phyloP scores from a whole-genome alignment of 2,797 vertebrate genomes.

The Triplophysa yarkandensis region DNA sequence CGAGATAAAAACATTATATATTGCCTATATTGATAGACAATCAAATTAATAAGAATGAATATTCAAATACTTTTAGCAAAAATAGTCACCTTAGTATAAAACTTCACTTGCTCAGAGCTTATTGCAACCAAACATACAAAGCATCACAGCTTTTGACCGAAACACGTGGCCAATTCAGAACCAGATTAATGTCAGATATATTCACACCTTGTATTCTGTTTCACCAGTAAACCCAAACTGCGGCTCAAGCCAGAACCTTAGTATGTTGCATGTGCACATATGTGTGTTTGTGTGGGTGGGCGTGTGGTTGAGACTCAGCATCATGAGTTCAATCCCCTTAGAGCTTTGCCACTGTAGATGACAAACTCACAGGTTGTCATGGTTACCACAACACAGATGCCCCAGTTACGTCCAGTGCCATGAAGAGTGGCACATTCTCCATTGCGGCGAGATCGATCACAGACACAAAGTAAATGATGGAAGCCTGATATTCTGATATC shows the following conservation, averaged over 20 bases:
- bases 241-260: slow-evolving; percentile 1
- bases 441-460: slow-evolving; percentile 41
- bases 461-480: slow-evolving; percentile 3
- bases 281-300: slow-evolving; percentile 10
- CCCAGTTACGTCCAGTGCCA: slow-evolving; percentile 68
- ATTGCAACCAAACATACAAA: neutral
- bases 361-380: slow-evolving; percentile 71
- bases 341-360: slow-evolving; percentile 70
- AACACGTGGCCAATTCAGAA: neutral
- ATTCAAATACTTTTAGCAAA: neutral
- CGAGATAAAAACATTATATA: too few species aligned
- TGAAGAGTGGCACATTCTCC: slow-evolving; percentile 59
- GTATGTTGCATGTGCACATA: slow-evolving; percentile 27
- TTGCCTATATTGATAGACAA: too few species aligned
- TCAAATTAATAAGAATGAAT: too few species aligned
- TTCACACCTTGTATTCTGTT: neutral
- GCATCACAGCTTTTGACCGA: neutral
- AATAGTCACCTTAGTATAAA: neutral
- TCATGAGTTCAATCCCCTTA: slow-evolving; percentile 51
- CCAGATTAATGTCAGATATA: neutral
- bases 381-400: slow-evolving; percentile 78
- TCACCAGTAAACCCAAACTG: neutral
- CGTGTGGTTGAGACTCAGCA: slow-evolving; percentile 38
- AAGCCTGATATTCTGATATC: neutral
- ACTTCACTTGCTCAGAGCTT: neutral